Evolutionary conservation across 2,113 vertebrate genomes (phyloP).

Genomic region (Vimba vimba): DNA sequence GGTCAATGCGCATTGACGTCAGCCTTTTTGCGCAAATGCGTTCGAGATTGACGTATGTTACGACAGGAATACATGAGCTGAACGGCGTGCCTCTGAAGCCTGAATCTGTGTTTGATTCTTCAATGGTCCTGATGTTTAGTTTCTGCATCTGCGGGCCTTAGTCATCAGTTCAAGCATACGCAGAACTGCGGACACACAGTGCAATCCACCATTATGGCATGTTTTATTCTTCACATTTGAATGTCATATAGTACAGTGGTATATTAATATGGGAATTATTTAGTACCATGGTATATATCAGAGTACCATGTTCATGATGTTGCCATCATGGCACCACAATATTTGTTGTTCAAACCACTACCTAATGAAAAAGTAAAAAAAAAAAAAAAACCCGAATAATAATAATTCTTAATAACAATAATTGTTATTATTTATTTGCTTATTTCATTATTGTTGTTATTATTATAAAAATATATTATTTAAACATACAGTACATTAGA

Average conservation of each 20-base stretch:
- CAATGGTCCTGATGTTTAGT: background rate
- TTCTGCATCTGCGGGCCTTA: background rate
- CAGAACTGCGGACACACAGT: background rate
- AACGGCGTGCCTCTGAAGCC: background rate
- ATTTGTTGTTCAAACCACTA: background rate
- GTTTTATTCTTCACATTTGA: background rate
- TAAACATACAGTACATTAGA: too few relatives aligned
- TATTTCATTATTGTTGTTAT: background rate
- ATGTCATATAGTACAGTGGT: background rate
- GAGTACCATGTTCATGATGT: too few relatives aligned
- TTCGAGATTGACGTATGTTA: constrained; percentile 43
- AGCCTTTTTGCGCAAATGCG: constrained; percentile 42
- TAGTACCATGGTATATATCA: background rate
- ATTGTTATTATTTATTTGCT: background rate
- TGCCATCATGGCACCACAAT: background rate
- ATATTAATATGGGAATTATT: background rate
- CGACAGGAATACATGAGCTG: background rate
- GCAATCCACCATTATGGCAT: background rate
- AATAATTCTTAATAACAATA: too few relatives aligned
- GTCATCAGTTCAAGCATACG: background rate
- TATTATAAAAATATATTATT: background rate
- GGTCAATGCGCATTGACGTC: constrained; percentile 47
- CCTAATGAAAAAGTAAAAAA: background rate
- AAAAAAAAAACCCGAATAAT: background rate
- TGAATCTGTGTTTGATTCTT: background rate